Base-by-base conservation (phyloP, 2,113 vertebrate species). In the Turnix velox region DNA sequence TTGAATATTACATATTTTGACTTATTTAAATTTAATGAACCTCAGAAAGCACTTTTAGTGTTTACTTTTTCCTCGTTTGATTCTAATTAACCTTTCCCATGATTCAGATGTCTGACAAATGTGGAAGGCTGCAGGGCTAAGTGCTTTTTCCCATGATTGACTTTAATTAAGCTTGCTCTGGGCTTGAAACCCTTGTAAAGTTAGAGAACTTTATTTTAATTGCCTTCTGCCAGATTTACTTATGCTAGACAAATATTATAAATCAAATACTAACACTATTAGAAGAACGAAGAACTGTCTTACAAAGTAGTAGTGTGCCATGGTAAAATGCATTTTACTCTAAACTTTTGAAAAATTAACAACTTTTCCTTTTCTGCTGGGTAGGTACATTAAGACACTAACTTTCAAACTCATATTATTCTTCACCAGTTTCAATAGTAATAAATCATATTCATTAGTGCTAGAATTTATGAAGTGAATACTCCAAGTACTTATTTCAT, bases 101-200 rank as follows among this genome's bases (percentile, higher is more conserved):
- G 87, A 96, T 96, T 96, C 95, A 95, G 88, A 95, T 96, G 88
- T 95, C 96, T 96, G 94, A 96, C 88, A 97, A 96, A 97, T 95
- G 92, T 71, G 85, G 85, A 96, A 73, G 85, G 65, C 84, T 94
- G 69, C 72, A 83, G 90, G 90, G 93, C 94, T 96, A 97, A 97
- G 88, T 94, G 94, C 31, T 88, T 95, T 96, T 93, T 89, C 83
- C 88, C 62, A 76, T 93, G 94, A 97, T 87, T 97, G 95, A 97
- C 96, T 96, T 96, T 97, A 97, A 97, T 97, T 97, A 97, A 97
- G 92, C 93, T 95, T 93, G 90, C 81, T 96, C 66, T 80, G 84
- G 75, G 78, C 93, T 96, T 76, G 51, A 92, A 95, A 95, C 54
- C 95, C 62, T 86, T 84, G 88, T 91, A 93, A 96, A 97, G 84